Percentiles rank a stretch among this genome's conserved stretches.
phyloP scores from a whole-genome alignment of 2,888 invertebrate species.

The Heliconius hortense region DNA sequence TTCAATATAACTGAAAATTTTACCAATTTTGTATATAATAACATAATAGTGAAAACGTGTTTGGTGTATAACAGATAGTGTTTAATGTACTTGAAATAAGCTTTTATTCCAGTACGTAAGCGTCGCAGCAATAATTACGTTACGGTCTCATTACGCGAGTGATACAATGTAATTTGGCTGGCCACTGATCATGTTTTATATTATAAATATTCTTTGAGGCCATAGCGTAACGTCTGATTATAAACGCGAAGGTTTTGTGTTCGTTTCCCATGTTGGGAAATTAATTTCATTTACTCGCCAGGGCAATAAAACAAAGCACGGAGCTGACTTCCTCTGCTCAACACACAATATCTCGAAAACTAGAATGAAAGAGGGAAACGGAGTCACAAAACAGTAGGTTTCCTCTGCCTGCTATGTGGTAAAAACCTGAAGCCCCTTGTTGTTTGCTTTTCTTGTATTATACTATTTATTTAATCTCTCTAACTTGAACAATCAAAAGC shows the following conservation, averaged over 20 bases:
- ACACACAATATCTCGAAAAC: no score
- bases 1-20: background rate
- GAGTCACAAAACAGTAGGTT: no score
- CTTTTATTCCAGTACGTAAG: conserved; percentile 19
- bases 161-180: conserved; percentile 4
- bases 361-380: no score
- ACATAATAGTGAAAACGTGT: conserved; percentile 5
- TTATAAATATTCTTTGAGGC: background rate
- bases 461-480: background rate
- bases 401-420: no score
- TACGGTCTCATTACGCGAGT: conserved; percentile 17
- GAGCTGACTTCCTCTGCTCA: no score
- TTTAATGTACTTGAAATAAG: conserved; percentile 9
- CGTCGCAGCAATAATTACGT: conserved; percentile 16
- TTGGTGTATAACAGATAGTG: conserved; percentile 12
- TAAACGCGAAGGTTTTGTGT: no score
- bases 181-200: background rate
- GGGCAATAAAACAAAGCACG: no score
- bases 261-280: no score
- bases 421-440: background rate
- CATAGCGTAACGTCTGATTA: no score
- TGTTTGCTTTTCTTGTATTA: background rate
- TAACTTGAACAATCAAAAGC: conserved; percentile 13
- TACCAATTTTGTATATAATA: background rate
- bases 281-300: no score